Evolutionary conservation across 1,140 invertebrate species (phyloP), one percentile per base, ranked within the genome.

Genomic region (Lutraria rhynchaena): DNA sequence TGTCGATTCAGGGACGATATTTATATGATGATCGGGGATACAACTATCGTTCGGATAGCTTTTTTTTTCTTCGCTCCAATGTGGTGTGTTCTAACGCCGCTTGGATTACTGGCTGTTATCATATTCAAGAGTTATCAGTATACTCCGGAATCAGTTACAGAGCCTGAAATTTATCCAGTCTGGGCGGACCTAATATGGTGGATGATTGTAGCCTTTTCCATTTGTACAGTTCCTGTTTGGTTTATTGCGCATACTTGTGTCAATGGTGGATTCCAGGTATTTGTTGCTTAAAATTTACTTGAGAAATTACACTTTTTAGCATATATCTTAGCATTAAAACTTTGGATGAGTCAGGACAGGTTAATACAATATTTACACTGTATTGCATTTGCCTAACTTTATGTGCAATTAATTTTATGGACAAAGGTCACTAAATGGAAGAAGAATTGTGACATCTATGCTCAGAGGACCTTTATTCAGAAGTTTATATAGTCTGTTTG

Each of bases 61-160:
- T 75, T 75, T 57, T 60, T 37, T 35, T 75, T 27, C 57, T 75
- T 75, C 27, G 71, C 55, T 22, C 55, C 57, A 13, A 46, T 75
- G 57, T 75, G 71, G 71, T 75, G 71, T 41, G 13, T 75, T 22
- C 5, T 75, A 31, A 75, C 71, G 4, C 71, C 71, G 13, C 33
- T 75, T 15, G 57, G 71, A 37, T 31, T 75, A 19, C 31, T 75
- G 24, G 60, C 27, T 35, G 29, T 63, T n/a, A 63, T 63, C 31
- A 35, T 63, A 35, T 63, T 63, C 31, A 63, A 63, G 31, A 33
- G 60, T 35, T 33, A 33, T 35, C 60, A 63, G 60, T 63, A 63
- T 33, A 13, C 19, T 19, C 60, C 60, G 0, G n/a, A 63, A 35
- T 22, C 19, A n/a, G 31, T 17, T 19, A 63, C 60, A 35, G 13